Base-by-base conservation (phyloP, 1,140 invertebrate genomes). In the Lucilia sericata region DNA sequence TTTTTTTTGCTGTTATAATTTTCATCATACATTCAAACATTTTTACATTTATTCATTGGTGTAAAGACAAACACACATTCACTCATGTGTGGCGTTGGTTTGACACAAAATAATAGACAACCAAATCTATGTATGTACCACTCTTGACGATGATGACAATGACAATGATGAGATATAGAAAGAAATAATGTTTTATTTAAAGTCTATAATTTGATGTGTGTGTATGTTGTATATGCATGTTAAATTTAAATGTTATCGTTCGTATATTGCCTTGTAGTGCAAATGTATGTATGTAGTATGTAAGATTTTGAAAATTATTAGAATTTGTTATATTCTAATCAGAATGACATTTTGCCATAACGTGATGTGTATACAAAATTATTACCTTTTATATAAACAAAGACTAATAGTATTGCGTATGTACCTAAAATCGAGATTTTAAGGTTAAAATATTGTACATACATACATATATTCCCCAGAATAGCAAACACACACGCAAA, bases 321-420 rank as follows among this genome's bases (percentile, higher is more conserved):
- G 65, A 70, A 70, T 70, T 70, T 70, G 65, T 70, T 70, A 21
- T 25, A 70, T 70, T 70, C 65, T 70, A 70, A 70, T 70, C 65
- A 70, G 65, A 21, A 70, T 70, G 65, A 70, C 65, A 70, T 70
- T 70, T 70, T 70, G 65, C 65, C n/a, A 70, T 70, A 70, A 70
- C 65, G 65, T 70, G 65, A 70, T 70, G 65, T 70, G 65, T 70
- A 2, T 70, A 70, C 65, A 70, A 21, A 70, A 70, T 70, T 70
- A 70, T 21, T 70, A 70, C 65, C 65, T 70, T 70, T 17, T 70
- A 21, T 21, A 70, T 21, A 70, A 21, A 70, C 51, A 55, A 55
- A 55, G 13, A 55, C 51, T 17, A 5, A 55, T n/a, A 30, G 1
- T 30, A 30, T 30, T 30, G 25, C 25, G 17, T n/a, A 55, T 55